Evolutionary conservation across 2,113 vertebrate species (phyloP).

Genomic region (Dicrurus megarhynchus): DNA sequence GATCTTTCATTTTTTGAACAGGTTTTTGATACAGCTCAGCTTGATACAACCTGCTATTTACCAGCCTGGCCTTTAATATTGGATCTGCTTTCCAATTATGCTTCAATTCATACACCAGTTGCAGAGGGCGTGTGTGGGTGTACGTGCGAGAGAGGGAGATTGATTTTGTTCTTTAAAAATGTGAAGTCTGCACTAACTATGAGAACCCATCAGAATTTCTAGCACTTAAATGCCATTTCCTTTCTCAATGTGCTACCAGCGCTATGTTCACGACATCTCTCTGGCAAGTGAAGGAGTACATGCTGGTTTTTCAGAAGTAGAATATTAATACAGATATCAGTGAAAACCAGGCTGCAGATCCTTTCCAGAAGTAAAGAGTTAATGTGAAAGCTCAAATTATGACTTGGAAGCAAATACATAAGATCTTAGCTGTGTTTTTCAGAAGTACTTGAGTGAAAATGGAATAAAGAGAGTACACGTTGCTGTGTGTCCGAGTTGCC

Average conservation of each 20-base stretch:
- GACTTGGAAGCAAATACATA: neutral
- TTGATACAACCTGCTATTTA: constrained; percentile 28
- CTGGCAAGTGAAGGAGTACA: neutral
- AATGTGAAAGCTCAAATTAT: neutral
- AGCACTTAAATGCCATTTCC: constrained; percentile 38
- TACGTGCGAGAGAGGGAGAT: constrained; percentile 23
- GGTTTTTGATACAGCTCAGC: constrained; percentile 37
- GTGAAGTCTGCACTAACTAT: constrained; percentile 39
- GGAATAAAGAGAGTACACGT: neutral
- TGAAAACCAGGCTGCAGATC: neutral
- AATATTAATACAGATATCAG: neutral
- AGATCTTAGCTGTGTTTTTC: neutral
- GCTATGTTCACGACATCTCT: neutral
- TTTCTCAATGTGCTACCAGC: neutral
- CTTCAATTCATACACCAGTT: constrained; percentile 53
- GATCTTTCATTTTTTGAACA: neutral
- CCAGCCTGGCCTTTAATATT: constrained; percentile 55
- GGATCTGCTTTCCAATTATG: constrained; percentile 53
- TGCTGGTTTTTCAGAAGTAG: neutral
- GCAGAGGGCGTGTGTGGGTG: constrained; percentile 47
- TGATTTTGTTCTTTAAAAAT: constrained; percentile 56
- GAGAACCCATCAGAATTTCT: constrained; percentile 46
- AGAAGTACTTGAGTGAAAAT: neutral
- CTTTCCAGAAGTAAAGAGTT: constrained; percentile 7
- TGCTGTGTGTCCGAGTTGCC: neutral